These are phyloP conservation scores for Exocentrus adspersus DNA, from an alignment of 2,888 invertebrate species.

Conservation along the genomic window DNA sequence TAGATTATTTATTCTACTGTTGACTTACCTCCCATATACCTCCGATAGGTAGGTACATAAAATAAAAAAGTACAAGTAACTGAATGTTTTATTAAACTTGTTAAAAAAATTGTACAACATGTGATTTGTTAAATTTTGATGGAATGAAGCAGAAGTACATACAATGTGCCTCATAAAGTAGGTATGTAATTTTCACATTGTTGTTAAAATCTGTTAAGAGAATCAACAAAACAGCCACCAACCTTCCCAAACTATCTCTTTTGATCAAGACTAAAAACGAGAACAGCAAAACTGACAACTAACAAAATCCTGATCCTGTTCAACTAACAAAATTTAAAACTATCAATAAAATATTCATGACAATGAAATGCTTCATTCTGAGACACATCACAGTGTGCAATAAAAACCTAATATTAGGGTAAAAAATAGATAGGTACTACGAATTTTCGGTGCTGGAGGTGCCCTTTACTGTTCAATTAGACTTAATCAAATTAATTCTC, in stretches of 20 bases:
- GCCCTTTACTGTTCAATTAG: constrained; percentile 28
- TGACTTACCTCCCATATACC: too few species aligned
- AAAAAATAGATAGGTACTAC: constrained; percentile 27
- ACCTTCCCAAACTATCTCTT: too few species aligned
- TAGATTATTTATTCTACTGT: too few species aligned
- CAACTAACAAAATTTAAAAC: too few species aligned
- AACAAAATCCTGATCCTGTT: too few species aligned
- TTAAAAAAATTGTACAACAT: constrained; percentile 42
- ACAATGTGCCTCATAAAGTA: constrained; percentile 11
- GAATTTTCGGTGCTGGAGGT: constrained; percentile 24
- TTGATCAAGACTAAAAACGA: too few species aligned
- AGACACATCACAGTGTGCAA: constrained; percentile 5
- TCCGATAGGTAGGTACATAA: too few species aligned
- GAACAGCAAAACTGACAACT: too few species aligned
- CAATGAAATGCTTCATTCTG: neutral
- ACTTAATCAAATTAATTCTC: constrained; percentile 4
- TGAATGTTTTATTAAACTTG: constrained; percentile 46
- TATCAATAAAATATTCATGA: neutral
- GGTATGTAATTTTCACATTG: constrained; percentile 1
- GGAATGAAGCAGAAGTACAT: constrained; percentile 45
- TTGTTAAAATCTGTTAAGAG: neutral
- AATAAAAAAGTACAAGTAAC: constrained; percentile 4
- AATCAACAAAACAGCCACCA: too few species aligned
- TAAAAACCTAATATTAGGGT: constrained; percentile 18
- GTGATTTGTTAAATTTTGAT: constrained; percentile 37